These are phyloP conservation scores for Cettia cetti DNA, from an alignment of 2,113 vertebrate genomes.

Conservation along the genomic window DNA sequence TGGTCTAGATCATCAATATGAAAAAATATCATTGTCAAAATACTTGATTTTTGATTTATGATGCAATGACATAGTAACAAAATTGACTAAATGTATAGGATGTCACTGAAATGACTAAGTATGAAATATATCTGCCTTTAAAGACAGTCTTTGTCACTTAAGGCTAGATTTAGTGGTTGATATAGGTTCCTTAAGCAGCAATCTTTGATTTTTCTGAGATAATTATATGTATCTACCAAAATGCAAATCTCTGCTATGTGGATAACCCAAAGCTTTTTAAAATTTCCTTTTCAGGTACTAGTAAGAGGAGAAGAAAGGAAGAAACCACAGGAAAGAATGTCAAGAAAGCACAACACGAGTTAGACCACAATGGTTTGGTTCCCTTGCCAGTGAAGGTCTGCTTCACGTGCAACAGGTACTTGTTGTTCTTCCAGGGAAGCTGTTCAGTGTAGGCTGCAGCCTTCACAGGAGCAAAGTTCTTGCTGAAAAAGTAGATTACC, in stretches of 20 bases:
- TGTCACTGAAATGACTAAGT: neutral
- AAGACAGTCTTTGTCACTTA: neutral
- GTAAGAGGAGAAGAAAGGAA: constrained; percentile 94
- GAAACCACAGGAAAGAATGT: constrained; percentile 92
- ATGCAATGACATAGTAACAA: neutral
- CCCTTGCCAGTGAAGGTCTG: constrained; percentile 96
- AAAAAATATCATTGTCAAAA: neutral
- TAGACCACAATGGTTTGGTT: constrained; percentile 93
- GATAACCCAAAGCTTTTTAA: neutral
- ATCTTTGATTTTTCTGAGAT: neutral
- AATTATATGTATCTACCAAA: neutral
- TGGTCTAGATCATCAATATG: neutral
- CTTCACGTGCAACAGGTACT: constrained; percentile 93
- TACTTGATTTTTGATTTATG: neutral
- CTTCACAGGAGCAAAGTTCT: neutral
- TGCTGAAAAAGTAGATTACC: neutral
- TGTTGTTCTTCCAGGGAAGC: neutral
- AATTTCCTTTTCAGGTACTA: constrained; percentile 84
- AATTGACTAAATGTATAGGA: neutral
- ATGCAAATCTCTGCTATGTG: neutral
- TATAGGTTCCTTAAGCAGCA: neutral
- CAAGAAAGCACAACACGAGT: constrained; percentile 92
- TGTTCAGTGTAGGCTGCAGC: neutral
- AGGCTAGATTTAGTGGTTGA: neutral
- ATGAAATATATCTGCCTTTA: neutral